These are phyloP conservation scores for Dinothrombium tinctorium DNA, from an alignment of 1,140 invertebrate species.

Conservation along the genomic window DNA sequence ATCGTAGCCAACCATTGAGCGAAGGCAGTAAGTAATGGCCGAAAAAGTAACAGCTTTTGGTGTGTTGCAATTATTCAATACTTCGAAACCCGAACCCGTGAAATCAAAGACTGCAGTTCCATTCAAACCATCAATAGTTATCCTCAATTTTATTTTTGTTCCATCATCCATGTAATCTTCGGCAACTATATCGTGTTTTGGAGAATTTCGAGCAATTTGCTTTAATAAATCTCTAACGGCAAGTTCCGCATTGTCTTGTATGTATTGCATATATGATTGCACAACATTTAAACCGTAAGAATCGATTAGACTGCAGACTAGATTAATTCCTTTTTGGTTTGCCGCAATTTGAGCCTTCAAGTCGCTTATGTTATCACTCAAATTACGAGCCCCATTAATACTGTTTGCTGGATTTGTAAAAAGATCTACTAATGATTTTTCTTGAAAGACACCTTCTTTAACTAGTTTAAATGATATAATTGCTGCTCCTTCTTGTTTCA, in stretches of 20 bases:
- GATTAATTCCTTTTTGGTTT: slow-evolving; percentile 72
- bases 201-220: slow-evolving; percentile 28
- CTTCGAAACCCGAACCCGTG: slow-evolving; percentile 59
- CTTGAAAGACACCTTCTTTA: slow-evolving; percentile 38
- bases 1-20: slow-evolving; percentile 90
- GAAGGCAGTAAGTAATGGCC: slow-evolving; percentile 89
- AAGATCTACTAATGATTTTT: slow-evolving; percentile 40
- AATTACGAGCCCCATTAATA: slow-evolving; percentile 43
- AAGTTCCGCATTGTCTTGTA: slow-evolving; percentile 68
- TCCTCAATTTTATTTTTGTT: slow-evolving; percentile 49
- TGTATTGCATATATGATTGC: slow-evolving; percentile 89
- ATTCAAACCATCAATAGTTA: slow-evolving; percentile 44
- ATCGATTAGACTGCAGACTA: slow-evolving; percentile 72
- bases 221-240: slow-evolving; percentile 78
- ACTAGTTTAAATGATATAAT: slow-evolving; percentile 88
- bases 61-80: slow-evolving; percentile 91
- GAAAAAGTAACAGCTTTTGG: slow-evolving; percentile 85
- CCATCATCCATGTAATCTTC: slow-evolving; percentile 88
- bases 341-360: slow-evolving; percentile 91
- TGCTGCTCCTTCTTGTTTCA: slow-evolving; percentile 40
- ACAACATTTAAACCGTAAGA: slow-evolving; percentile 74
- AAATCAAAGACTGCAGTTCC: slow-evolving; percentile 83
- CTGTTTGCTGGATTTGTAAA: slow-evolving; percentile 47
- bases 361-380: slow-evolving; percentile 84
- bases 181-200: slow-evolving; percentile 26